Percentiles rank a stretch among this genome's conserved stretches.
Conservation (phyloP, 92 coral and sea anemone genomes). For the Siderastrea radians region DNA sequence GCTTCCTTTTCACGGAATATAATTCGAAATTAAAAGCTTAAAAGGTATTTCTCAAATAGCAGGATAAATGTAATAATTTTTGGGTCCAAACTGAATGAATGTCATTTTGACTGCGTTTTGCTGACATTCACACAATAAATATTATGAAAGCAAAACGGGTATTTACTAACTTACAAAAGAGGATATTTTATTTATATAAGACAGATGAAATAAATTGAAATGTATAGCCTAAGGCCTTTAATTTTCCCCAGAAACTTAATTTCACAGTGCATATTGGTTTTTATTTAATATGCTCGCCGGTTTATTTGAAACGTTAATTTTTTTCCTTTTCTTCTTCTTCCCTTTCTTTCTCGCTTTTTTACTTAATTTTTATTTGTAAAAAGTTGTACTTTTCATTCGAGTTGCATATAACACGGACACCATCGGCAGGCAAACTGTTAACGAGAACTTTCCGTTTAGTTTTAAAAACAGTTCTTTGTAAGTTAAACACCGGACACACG, state of each 20-base stretch:
- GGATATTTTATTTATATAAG: neutral
- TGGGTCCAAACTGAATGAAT: too few species aligned
- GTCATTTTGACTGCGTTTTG: neutral
- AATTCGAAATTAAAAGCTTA: too few species aligned
- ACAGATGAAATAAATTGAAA: slow-evolving; percentile 3
- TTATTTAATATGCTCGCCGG: neutral
- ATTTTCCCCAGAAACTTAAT: neutral
- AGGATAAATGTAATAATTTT: neutral
- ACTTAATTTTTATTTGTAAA: neutral
- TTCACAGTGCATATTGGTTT: neutral
- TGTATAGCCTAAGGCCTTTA: neutral
- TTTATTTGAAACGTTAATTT: neutral
- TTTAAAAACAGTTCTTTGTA: slow-evolving; percentile 20
- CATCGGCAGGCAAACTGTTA: neutral
- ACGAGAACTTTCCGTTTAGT: slow-evolving; percentile 33
- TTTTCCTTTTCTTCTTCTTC: neutral
- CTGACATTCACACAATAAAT: neutral
- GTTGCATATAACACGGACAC: too few species aligned
- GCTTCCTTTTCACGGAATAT: too few species aligned
- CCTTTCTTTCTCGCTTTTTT: neutral
- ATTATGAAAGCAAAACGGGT: neutral
- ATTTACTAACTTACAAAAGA: slow-evolving; percentile 5
- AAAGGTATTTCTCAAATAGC: too few species aligned
- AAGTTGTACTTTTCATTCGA: too few species aligned
- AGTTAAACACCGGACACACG: slow-evolving; percentile 42